Evolutionary conservation across 1,140 invertebrate species (phyloP), one percentile per base, ranked within the genome.

Genomic region (Odontomachus brunneus): DNA sequence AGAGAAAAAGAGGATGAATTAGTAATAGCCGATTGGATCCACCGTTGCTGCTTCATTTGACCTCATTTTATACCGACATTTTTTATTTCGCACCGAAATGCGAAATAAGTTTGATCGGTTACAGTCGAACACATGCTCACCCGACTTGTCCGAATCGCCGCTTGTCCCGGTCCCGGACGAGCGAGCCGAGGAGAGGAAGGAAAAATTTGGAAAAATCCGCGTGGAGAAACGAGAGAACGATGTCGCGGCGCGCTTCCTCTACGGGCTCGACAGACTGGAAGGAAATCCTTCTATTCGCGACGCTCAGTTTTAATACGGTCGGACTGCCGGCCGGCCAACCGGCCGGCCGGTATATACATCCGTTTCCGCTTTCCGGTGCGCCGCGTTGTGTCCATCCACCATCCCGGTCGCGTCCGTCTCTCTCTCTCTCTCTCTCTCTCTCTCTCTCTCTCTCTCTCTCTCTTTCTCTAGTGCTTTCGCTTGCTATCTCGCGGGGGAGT

Each of bases 341-440:
- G 66, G 83, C 73, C 24, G n/a, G n/a, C 24, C n/a, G 5, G 55
- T 81, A 81, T 72, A 69, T 80, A 60, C 29, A 84, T 66, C 67
- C 74, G 82, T 80, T 80, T 84, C 83, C 76, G 76, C 38, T 84
- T 84, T 55, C 82, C 65, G 82, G 65, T 19, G 38, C 53, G 48
- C 49, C 22, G n/a, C 55, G n/a, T 19, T 19, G 24, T 7, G 49
- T 44, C 24, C 60, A 38, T 22, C 19, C 59, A 24, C 19, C 38
- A 44, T 44, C 38, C 33, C 55, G 71, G 17, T 12, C 78, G 48
- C 78, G 53, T 60, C 60, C 38, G 78, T 74, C 38, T 67, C 82
- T 71, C 53, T 11, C 67, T 51, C 24, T n/a, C 29, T 66, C 66
- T 22, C 63, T 83, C 51, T n/a, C n/a, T n/a, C n/a, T n/a, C n/a